A percentile compares a stretch with the other conserved stretches of the same genome.
phyloP scores from a whole-genome alignment of 2,797 vertebrate genomes.

The Phataginus tricuspis region DNA sequence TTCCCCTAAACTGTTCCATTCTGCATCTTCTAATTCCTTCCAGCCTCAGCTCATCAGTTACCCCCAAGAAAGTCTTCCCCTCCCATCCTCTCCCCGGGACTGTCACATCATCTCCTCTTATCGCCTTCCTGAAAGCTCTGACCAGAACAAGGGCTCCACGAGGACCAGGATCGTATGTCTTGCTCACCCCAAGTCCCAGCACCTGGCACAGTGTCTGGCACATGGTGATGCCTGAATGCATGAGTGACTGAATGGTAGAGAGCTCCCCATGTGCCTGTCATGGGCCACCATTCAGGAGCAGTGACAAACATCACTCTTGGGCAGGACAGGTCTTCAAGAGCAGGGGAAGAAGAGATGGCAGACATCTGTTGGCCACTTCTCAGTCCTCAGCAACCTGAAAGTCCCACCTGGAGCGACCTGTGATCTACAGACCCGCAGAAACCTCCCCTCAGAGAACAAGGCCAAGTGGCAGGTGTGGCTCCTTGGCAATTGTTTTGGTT shows the following conservation, averaged over 20 bases:
- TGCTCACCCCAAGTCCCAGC: background rate
- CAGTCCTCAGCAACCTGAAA: constrained; percentile 31
- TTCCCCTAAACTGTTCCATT: background rate
- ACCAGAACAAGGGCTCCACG: background rate
- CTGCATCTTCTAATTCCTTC: background rate
- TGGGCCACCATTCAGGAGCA: background rate
- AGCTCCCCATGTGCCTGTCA: background rate
- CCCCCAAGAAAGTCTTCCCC: background rate
- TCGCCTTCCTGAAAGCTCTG: background rate
- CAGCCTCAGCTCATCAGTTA: background rate
- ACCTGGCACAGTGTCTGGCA: background rate
- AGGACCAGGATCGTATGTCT: background rate
- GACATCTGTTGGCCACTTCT: background rate
- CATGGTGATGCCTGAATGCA: background rate
- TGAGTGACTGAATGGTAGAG: background rate
- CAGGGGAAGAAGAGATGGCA: background rate
- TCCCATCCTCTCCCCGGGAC: background rate
- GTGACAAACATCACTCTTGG: background rate
- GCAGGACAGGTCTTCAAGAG: background rate
- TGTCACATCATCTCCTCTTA: background rate
- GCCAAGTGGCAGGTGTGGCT: background rate
- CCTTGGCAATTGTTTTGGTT: background rate
- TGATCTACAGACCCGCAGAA: background rate
- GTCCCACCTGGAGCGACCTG: background rate
- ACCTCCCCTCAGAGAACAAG: background rate